phyloP scores from a whole-genome alignment of 2,888 invertebrate species.

The Brenthis hecate region DNA sequence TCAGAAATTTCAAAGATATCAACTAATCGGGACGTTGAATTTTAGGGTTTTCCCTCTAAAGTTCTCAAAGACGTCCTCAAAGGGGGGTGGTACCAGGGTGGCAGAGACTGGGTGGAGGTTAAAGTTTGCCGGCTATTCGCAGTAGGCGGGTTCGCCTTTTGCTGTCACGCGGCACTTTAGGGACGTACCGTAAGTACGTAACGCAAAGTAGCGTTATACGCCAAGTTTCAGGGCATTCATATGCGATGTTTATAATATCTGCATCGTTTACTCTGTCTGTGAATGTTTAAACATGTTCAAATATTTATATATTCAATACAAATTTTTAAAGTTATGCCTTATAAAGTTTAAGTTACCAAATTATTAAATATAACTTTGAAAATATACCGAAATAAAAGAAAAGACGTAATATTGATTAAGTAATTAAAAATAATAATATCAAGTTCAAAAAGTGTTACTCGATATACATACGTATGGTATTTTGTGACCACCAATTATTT shows the following conservation, averaged over 20 bases:
- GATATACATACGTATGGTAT: too few relatives aligned
- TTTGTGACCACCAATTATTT: too few relatives aligned
- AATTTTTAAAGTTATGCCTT: too few relatives aligned
- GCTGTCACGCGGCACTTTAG: constrained; percentile 80
- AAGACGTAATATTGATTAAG: too few relatives aligned
- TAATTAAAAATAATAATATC: too few relatives aligned
- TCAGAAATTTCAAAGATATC: constrained; percentile 78
- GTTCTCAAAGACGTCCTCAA: constrained; percentile 81
- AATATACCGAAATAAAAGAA: too few relatives aligned
- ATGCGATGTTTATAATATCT: constrained; percentile 39
- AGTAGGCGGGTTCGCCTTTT: constrained; percentile 76
- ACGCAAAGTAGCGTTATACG: constrained; percentile 48
- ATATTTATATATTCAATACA: neutral
- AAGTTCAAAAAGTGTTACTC: too few relatives aligned
- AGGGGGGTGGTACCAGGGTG: constrained; percentile 76
- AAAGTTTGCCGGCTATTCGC: constrained; percentile 73
- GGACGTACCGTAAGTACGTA: constrained; percentile 73
- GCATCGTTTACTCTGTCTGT: constrained; percentile 30
- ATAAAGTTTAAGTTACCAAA: too few relatives aligned
- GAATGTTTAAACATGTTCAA: constrained; percentile 3
- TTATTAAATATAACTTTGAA: too few relatives aligned
- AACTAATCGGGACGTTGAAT: constrained; percentile 78
- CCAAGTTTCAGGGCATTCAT: constrained; percentile 36
- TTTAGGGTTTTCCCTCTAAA: constrained; percentile 80
- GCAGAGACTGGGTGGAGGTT: constrained; percentile 68